phyloP scores from a whole-genome alignment of 2,113 vertebrate genomes.

The Pangasianodon gigas region DNA sequence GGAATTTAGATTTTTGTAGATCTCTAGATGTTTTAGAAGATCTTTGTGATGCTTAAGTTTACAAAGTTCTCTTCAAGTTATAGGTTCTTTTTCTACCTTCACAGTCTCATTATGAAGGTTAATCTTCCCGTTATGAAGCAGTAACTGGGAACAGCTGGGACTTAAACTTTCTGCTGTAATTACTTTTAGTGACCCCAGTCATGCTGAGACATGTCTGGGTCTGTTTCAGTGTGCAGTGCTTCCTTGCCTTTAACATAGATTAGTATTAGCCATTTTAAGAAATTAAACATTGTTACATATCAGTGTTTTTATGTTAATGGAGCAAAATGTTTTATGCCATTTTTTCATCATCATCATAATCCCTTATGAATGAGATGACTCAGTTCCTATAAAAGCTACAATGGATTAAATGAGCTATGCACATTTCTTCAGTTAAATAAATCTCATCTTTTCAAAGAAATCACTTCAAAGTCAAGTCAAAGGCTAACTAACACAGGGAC shows the following conservation, averaged over 20 bases:
- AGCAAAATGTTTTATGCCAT: neutral
- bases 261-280: constrained; percentile 2
- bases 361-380: neutral
- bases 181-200: constrained; percentile 12
- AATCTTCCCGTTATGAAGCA: constrained; percentile 1
- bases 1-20: neutral
- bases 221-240: neutral
- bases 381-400: neutral
- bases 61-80: neutral
- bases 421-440: constrained; percentile 27
- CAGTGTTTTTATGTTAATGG: neutral
- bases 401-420: neutral
- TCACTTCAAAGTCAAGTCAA: constrained; percentile 20
- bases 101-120: neutral
- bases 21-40: neutral
- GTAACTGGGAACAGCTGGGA: constrained; percentile 14
- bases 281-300: neutral
- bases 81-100: neutral
- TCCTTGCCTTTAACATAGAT: neutral
- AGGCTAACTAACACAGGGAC: constrained; percentile 12
- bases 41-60: neutral
- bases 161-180: constrained; percentile 32
- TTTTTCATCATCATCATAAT: neutral
- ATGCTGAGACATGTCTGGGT: neutral
- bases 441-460: constrained; percentile 2